phyloP scores from a whole-genome alignment of 2,113 vertebrate species.

The Paraplagusia blochii region DNA sequence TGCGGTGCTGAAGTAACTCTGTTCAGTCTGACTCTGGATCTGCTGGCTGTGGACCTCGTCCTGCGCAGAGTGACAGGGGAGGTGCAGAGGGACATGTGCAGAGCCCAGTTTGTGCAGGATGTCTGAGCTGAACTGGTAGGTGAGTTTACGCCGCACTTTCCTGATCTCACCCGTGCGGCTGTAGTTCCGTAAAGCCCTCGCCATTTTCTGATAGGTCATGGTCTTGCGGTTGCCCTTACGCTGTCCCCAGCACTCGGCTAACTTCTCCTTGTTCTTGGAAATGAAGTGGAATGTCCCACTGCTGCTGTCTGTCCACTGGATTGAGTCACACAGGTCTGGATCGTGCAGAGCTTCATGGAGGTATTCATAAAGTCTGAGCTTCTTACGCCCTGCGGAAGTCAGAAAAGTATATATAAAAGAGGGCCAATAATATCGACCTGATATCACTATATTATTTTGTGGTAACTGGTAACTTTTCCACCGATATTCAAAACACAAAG shows the following conservation, averaged over 20 bases:
- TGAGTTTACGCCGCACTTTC: conserved; percentile 93
- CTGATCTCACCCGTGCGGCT: conserved; percentile 92
- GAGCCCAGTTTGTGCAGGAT: conserved; percentile 84
- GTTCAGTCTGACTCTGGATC: conserved; percentile 63
- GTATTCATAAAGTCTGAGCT: conserved; percentile 91
- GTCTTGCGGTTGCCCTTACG: conserved; percentile 95
- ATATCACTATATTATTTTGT: too few relatives aligned
- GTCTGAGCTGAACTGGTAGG: conserved; percentile 91
- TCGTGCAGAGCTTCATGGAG: conserved; percentile 87
- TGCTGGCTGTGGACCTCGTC: conserved; percentile 67
- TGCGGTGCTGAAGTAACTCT: conserved; percentile 70
- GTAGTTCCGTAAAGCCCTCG: conserved; percentile 92
- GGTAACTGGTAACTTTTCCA: too few relatives aligned
- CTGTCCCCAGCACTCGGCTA: conserved; percentile 94
- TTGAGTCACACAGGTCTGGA: conserved; percentile 88
- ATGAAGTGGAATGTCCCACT: conserved; percentile 93
- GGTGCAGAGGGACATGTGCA: conserved; percentile 43
- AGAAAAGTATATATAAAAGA: too few relatives aligned
- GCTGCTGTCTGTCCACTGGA: conserved; percentile 90
- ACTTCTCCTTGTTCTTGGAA: conserved; percentile 95
- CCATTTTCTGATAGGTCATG: conserved; percentile 99
- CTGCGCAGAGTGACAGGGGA: conserved; percentile 58
- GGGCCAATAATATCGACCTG: too few relatives aligned
- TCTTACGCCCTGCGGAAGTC: conserved; percentile 82
- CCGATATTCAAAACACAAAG: too few relatives aligned